Conservation (phyloP, 2,888 invertebrate genomes). For the Synanthedon andrenaeformis region DNA sequence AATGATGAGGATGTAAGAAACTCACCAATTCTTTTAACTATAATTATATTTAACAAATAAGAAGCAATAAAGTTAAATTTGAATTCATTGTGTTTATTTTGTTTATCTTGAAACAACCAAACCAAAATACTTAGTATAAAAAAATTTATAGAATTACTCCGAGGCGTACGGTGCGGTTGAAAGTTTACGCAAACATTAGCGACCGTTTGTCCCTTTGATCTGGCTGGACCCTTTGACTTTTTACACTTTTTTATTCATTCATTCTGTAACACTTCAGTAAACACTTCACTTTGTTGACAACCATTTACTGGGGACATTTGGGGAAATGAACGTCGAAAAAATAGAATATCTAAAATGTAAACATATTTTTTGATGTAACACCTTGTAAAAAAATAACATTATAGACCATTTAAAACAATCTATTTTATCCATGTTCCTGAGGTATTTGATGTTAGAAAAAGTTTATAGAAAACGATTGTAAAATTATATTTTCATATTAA, state of each 20-base stretch:
- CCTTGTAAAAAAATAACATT: too few species aligned
- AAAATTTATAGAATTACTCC: not conserved
- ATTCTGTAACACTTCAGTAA: not conserved
- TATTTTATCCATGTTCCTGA: too few species aligned
- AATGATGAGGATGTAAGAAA: conserved; percentile 38
- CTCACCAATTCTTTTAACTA: not conserved
- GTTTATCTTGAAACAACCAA: too few species aligned
- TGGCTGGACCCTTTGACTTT: conserved; percentile 3
- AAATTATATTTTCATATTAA: too few species aligned
- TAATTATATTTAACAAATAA: not conserved
- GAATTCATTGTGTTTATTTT: not conserved
- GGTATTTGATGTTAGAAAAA: too few species aligned
- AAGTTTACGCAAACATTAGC: conserved; percentile 4
- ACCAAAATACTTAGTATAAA: not conserved
- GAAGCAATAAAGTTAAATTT: not conserved
- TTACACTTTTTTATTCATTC: conserved; percentile 1
- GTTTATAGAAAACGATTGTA: too few species aligned
- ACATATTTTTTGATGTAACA: too few species aligned
- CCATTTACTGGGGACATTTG: too few species aligned
- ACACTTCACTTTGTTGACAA: not conserved
- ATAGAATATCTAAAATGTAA: too few species aligned
- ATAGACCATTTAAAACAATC: too few species aligned
- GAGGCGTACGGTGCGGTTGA: not conserved
- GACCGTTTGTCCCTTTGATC: conserved; percentile 7
- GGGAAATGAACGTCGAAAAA: too few species aligned